These are phyloP conservation scores for Calosoma granatense DNA, from an alignment of 1,140 invertebrate species.

Conservation along the genomic window DNA sequence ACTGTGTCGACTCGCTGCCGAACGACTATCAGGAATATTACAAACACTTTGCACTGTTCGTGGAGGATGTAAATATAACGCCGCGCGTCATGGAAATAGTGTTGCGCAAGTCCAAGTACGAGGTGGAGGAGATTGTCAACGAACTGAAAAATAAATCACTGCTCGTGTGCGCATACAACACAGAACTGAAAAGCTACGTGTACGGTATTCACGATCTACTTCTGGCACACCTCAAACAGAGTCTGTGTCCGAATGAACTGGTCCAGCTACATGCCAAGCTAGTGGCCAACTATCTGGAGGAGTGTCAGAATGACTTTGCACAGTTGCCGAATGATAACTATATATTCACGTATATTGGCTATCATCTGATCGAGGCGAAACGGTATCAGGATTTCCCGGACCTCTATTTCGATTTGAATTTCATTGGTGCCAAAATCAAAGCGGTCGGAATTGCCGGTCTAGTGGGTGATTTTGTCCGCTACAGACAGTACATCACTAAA, in stretches of 20 bases:
- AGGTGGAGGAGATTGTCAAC: conserved; percentile 33
- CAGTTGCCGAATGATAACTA: conserved; percentile 35
- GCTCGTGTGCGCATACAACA: conserved; percentile 26
- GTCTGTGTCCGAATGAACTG: conserved; percentile 11
- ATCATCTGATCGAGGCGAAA: conserved; percentile 32
- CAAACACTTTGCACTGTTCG: conserved; percentile 32
- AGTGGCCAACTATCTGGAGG: conserved; percentile 23
- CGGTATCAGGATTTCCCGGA: conserved; percentile 24
- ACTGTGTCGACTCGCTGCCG: conserved; percentile 25
- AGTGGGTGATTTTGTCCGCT: conserved; percentile 31
- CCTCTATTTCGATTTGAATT: conserved; percentile 32
- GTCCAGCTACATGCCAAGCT: conserved; percentile 27
- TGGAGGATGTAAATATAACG: conserved; percentile 31
- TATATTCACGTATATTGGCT: conserved; percentile 33
- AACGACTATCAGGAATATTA: conserved; percentile 22
- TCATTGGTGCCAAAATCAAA: conserved; percentile 32
- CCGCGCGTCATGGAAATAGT: conserved; percentile 29
- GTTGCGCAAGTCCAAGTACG: conserved; percentile 23
- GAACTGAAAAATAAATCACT: conserved; percentile 33
- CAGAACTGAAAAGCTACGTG: conserved; percentile 24
- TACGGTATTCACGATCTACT: conserved; percentile 34
- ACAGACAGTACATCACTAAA: conserved; percentile 26
- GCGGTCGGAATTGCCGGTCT: conserved; percentile 31
- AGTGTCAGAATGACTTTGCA: conserved; percentile 26
- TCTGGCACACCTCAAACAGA: conserved; percentile 28